Evolutionary conservation across 2,113 vertebrate genomes (phyloP).

Genomic region (Lepidothrix coronata): DNA sequence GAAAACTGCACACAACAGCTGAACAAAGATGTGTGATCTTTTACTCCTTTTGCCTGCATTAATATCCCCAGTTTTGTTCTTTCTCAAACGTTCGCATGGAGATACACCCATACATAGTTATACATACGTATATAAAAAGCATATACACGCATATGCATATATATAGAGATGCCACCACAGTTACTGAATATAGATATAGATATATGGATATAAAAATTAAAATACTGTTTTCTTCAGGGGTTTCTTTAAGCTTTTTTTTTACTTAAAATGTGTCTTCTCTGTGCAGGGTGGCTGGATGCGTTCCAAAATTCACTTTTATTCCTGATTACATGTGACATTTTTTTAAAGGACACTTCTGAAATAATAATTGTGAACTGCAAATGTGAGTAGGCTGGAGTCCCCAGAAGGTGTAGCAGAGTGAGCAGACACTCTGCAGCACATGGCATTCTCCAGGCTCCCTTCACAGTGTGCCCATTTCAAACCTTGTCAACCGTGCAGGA

Average conservation of each 20-base stretch:
- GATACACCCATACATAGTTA: neutral
- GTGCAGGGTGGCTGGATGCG: neutral
- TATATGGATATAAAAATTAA: neutral
- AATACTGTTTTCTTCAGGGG: neutral
- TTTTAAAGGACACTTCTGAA: neutral
- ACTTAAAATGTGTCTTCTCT: neutral
- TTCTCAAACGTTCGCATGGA: neutral
- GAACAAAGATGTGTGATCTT: neutral
- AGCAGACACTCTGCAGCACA: neutral
- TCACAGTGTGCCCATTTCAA: fast-evolving
- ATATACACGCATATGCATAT: fast-evolving
- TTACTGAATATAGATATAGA: neutral
- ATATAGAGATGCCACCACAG: neutral
- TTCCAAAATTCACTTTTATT: neutral
- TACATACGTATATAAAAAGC: neutral
- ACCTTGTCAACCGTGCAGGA: fast-evolving
- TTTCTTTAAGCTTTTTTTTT: neutral
- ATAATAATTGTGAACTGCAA: neutral
- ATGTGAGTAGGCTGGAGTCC: neutral
- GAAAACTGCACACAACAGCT: neutral
- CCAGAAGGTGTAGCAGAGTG: fast-evolving
- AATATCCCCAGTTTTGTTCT: neutral
- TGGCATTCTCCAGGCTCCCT: neutral
- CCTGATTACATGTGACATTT: neutral
- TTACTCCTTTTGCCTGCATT: neutral